A percentile compares a stretch with the other conserved stretches of the same genome.
Evolutionary conservation across 2,888 invertebrate species (phyloP).

Genomic region (Fabriciana adippe): DNA sequence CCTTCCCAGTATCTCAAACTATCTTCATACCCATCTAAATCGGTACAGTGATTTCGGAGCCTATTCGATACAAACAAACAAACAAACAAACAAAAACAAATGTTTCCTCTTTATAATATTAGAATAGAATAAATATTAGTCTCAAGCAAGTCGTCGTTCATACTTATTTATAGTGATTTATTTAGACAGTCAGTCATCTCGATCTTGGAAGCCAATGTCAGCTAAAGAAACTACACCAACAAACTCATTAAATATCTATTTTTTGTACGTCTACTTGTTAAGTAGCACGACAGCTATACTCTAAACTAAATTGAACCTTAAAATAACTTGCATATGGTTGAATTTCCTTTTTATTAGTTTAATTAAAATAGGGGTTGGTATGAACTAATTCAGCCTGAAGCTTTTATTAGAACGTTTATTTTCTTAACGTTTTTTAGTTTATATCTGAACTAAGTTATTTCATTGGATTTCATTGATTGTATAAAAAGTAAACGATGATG

Average conservation of each 20-base stretch:
- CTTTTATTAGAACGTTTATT: background rate
- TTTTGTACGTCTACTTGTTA: slow-evolving; percentile 25
- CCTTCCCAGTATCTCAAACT: too few relatives aligned
- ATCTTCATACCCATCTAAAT: too few relatives aligned
- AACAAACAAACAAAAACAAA: too few relatives aligned
- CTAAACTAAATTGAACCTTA: slow-evolving; percentile 4
- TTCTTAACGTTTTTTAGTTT: background rate
- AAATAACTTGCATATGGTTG: background rate
- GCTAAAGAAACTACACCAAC: slow-evolving; percentile 24
- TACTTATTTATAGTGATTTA: background rate
- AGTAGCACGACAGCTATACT: background rate
- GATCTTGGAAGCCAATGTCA: slow-evolving; percentile 14
- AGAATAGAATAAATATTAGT: too few relatives aligned
- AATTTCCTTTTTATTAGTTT: background rate
- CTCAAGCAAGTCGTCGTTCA: too few relatives aligned
- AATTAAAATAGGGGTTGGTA: background rate
- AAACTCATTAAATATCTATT: slow-evolving; percentile 24
- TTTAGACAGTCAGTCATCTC: background rate
- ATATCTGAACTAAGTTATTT: background rate
- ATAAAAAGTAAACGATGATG: background rate
- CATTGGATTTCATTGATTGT: background rate
- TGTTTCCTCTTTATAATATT: too few relatives aligned
- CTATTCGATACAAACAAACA: too few relatives aligned
- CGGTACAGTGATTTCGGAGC: too few relatives aligned
- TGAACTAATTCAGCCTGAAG: background rate